Conservation (phyloP, 2,113 vertebrate species). For the Nothocercus julius region DNA sequence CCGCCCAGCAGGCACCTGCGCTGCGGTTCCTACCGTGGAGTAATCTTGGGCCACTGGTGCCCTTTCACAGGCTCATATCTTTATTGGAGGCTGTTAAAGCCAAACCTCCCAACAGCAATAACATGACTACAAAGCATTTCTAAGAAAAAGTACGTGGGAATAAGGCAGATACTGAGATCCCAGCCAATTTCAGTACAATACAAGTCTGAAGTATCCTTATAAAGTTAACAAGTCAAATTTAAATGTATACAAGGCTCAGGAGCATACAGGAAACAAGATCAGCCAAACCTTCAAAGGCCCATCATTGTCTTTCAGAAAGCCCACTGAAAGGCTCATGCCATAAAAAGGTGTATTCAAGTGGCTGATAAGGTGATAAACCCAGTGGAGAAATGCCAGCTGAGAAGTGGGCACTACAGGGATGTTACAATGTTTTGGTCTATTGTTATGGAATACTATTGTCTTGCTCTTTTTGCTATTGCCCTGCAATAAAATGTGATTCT, state of each 20-base stretch:
- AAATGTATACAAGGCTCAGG: conserved; percentile 60
- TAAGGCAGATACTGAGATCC: conserved; percentile 82
- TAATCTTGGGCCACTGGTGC: conserved; percentile 29
- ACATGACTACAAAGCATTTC: conserved; percentile 85
- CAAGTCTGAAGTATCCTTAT: conserved; percentile 64
- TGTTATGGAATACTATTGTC: fast-evolving
- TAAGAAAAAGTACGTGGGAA: conserved; percentile 91
- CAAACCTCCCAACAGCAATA: conserved; percentile 84
- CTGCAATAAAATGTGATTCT: neutral
- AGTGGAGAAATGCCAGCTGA: neutral
- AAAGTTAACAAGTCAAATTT: conserved; percentile 77
- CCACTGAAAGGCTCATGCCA: conserved; percentile 20
- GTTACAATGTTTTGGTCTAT: neutral
- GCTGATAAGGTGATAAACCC: conserved; percentile 27
- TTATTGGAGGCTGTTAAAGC: conserved; percentile 89
- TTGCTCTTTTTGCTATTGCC: neutral
- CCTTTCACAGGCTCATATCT: conserved; percentile 83
- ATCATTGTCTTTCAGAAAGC: conserved; percentile 52
- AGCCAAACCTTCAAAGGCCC: conserved; percentile 34
- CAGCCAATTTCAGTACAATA: conserved; percentile 82
- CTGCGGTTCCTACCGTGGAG: conserved; percentile 19
- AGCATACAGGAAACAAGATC: conserved; percentile 36
- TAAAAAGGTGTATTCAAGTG: conserved; percentile 48
- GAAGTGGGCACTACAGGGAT: neutral
- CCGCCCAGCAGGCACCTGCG: conserved; percentile 27